Evolutionary conservation across 2,113 vertebrate genomes (phyloP).

Genomic region (Drymodes brunneopygia): DNA sequence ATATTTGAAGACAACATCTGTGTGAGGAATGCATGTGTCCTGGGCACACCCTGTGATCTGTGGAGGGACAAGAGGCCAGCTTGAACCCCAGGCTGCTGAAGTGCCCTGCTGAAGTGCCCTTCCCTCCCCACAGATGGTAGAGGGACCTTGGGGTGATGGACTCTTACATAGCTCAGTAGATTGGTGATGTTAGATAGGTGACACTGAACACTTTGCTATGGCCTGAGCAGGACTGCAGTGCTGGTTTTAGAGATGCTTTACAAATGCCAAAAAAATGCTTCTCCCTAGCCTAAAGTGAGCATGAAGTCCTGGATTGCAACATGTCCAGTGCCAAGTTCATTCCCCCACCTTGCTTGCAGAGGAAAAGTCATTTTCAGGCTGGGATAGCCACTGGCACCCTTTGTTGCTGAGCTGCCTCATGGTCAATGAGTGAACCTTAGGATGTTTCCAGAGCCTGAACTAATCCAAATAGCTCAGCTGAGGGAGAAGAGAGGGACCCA

Average conservation of each 20-base stretch:
- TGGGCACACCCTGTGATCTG: not conserved
- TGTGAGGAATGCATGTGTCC: not conserved
- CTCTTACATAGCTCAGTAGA: not conserved
- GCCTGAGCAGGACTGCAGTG: not conserved
- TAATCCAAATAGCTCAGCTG: not conserved
- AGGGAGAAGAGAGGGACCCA: not conserved
- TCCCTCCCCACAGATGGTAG: not conserved
- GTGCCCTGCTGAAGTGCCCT: not conserved
- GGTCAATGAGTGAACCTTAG: not conserved
- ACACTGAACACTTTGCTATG: not conserved
- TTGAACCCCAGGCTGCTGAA: not conserved
- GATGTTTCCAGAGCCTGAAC: not conserved
- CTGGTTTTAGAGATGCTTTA: not conserved
- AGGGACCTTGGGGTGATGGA: not conserved
- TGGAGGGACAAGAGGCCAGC: not conserved
- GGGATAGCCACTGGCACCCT: not conserved
- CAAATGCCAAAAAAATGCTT: not conserved
- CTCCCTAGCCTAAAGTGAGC: not conserved
- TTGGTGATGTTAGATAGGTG: not conserved
- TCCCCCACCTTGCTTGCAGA: not conserved
- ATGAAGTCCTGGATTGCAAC: not conserved
- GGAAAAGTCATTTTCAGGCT: not conserved
- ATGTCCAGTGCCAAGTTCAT: not conserved
- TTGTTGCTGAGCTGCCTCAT: not conserved
- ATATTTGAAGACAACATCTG: not conserved